phyloP scores from a whole-genome alignment of 2,113 vertebrate genomes.

The Morone chrysops region DNA sequence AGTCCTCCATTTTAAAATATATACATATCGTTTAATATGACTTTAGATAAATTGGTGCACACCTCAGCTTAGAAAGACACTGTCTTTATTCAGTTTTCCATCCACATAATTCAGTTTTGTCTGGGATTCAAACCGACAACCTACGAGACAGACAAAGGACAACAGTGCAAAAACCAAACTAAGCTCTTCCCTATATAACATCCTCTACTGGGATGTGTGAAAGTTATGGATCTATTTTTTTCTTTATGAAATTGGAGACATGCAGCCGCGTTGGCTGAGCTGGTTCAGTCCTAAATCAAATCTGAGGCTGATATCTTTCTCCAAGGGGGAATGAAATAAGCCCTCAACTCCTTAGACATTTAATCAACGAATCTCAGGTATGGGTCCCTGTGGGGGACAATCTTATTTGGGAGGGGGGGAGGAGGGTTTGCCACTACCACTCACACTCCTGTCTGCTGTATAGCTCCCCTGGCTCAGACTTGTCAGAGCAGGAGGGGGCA shows the following conservation, averaged over 20 bases:
- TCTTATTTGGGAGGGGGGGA: slow-evolving; percentile 5
- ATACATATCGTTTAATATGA: neutral
- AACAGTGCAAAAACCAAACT: neutral
- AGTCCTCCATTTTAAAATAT: neutral
- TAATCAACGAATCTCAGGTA: slow-evolving; percentile 43
- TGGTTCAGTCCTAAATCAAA: slow-evolving; percentile 38
- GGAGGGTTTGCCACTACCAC: neutral
- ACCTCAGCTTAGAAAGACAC: too few species aligned
- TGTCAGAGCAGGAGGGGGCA: slow-evolving; percentile 15
- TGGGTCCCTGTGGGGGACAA: slow-evolving; percentile 30
- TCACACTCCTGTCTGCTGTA: slow-evolving; percentile 9
- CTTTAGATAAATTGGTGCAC: neutral
- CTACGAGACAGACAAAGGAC: neutral
- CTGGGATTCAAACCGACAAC: neutral
- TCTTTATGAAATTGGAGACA: slow-evolving; percentile 25
- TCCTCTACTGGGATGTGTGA: neutral
- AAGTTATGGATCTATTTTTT: slow-evolving; percentile 52
- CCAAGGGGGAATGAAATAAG: slow-evolving; percentile 33
- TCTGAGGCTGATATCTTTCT: slow-evolving; percentile 41
- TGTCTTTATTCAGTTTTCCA: neutral
- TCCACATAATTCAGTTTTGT: neutral
- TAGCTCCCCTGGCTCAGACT: neutral
- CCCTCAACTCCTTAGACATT: slow-evolving; percentile 43
- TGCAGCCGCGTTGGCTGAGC: neutral
- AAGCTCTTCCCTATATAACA: neutral